Conservation (phyloP, 2,888 invertebrate species). For the Chromoteleia sp. region DNA sequence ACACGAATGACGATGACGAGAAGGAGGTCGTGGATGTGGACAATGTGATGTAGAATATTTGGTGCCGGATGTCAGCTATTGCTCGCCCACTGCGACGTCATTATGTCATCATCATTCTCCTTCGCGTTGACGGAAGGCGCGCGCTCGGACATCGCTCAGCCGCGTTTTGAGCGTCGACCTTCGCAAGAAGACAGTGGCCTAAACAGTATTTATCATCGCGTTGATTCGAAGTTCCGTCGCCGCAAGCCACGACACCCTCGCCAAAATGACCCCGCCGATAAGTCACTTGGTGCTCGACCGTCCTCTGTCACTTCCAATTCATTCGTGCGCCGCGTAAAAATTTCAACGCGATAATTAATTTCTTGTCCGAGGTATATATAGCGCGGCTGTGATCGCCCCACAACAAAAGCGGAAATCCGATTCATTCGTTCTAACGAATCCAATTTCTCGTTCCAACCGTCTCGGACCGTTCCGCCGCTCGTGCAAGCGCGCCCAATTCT, state of each 20-base stretch:
- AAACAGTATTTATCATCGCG: slow-evolving; percentile 82
- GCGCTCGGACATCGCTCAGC: slow-evolving; percentile 83
- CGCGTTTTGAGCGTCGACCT: slow-evolving; percentile 74
- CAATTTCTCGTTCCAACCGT: slow-evolving; percentile 58
- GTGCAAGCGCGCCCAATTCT: slow-evolving; percentile 85
- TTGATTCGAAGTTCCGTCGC: slow-evolving; percentile 82
- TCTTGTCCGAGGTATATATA: neutral
- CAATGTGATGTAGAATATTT: slow-evolving; percentile 84
- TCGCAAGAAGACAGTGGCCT: slow-evolving; percentile 74
- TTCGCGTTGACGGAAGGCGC: slow-evolving; percentile 84
- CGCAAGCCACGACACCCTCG: slow-evolving; percentile 9
- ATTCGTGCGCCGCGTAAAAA: slow-evolving; percentile 21
- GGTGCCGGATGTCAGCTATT: slow-evolving; percentile 85
- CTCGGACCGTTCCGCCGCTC: slow-evolving; percentile 1
- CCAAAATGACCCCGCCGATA: slow-evolving; percentile 33
- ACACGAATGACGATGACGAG: slow-evolving; percentile 76
- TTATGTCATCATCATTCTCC: slow-evolving; percentile 85
- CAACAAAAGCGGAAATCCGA: slow-evolving; percentile 58
- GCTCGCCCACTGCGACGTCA: slow-evolving; percentile 84
- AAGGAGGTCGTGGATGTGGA: slow-evolving; percentile 71
- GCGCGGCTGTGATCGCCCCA: slow-evolving; percentile 1
- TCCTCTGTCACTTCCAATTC: slow-evolving; percentile 30
- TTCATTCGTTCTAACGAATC: slow-evolving; percentile 60
- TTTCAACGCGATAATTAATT: slow-evolving; percentile 18
- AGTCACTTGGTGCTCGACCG: slow-evolving; percentile 11